These are phyloP conservation scores for Tetranychus piercei DNA, from an alignment of 2,888 invertebrate genomes.

Conservation along the genomic window DNA sequence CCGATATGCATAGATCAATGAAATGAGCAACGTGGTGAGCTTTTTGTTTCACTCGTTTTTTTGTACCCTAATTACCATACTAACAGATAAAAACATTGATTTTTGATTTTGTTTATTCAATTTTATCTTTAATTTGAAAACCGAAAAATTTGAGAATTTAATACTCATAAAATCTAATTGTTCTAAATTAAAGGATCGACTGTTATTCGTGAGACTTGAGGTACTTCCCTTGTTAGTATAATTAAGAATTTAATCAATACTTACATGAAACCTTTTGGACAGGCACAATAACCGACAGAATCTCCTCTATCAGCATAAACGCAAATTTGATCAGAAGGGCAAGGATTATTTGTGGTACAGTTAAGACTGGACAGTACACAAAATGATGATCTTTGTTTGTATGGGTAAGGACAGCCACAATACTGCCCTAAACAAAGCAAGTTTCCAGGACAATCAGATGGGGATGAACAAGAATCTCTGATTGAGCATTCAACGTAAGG, in stretches of 20 bases:
- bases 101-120: too few relatives aligned
- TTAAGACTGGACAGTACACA: conserved; percentile 28
- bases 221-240: neutral
- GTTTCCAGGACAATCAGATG: conserved; percentile 59
- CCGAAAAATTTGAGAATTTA: too few relatives aligned
- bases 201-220: too few relatives aligned
- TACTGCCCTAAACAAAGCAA: conserved; percentile 50
- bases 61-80: too few relatives aligned
- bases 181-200: too few relatives aligned
- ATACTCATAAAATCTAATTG: too few relatives aligned
- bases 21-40: too few relatives aligned
- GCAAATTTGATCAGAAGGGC: conserved; percentile 60
- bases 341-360: conserved; percentile 44
- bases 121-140: too few relatives aligned
- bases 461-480: conserved; percentile 26
- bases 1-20: too few relatives aligned
- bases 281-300: conserved; percentile 76
- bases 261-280: conserved; percentile 56
- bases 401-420: conserved; percentile 28
- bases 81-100: too few relatives aligned
- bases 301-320: conserved; percentile 45
- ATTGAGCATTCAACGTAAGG: conserved; percentile 52
- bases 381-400: conserved; percentile 27
- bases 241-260: conserved; percentile 24
- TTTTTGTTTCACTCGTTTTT: too few relatives aligned